phyloP scores from a whole-genome alignment of 2,113 vertebrate species.

The Dromaius novaehollandiae region DNA sequence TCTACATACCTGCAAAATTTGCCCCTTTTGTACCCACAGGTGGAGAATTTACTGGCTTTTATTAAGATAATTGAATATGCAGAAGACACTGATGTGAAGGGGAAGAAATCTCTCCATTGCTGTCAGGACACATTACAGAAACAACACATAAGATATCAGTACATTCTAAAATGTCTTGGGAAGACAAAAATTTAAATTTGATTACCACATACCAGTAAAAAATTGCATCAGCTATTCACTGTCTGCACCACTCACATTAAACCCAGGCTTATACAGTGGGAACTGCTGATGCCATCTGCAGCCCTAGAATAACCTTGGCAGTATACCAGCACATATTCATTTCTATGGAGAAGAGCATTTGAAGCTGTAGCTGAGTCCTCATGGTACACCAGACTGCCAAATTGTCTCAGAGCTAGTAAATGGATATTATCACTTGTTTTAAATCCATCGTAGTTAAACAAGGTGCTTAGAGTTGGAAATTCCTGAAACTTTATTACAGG shows the following conservation, averaged over 20 bases:
- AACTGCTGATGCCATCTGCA: slow-evolving; percentile 50
- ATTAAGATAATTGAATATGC: background rate
- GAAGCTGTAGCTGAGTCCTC: slow-evolving; percentile 32
- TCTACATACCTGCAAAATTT: background rate
- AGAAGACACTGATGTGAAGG: background rate
- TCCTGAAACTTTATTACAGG: slow-evolving; percentile 5
- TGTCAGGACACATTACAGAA: background rate
- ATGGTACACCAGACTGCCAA: slow-evolving; percentile 30
- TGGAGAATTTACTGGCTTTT: background rate
- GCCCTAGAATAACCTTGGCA: slow-evolving; percentile 57
- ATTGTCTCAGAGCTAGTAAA: slow-evolving; percentile 49
- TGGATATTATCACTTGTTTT: slow-evolving; percentile 26
- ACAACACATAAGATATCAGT: background rate
- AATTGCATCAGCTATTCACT: background rate
- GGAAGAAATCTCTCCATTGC: background rate
- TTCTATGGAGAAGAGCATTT: slow-evolving; percentile 11
- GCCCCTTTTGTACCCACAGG: background rate
- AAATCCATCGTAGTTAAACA: slow-evolving; percentile 27
- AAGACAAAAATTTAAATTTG: slow-evolving; percentile 23
- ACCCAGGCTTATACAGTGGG: background rate
- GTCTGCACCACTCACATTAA: background rate
- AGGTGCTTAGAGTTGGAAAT: background rate
- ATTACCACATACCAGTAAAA: background rate
- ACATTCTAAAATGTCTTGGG: background rate
- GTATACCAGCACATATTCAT: slow-evolving; percentile 25